These are phyloP conservation scores for Scopus umbretta DNA, from an alignment of 2,113 vertebrate genomes.

Conservation along the genomic window DNA sequence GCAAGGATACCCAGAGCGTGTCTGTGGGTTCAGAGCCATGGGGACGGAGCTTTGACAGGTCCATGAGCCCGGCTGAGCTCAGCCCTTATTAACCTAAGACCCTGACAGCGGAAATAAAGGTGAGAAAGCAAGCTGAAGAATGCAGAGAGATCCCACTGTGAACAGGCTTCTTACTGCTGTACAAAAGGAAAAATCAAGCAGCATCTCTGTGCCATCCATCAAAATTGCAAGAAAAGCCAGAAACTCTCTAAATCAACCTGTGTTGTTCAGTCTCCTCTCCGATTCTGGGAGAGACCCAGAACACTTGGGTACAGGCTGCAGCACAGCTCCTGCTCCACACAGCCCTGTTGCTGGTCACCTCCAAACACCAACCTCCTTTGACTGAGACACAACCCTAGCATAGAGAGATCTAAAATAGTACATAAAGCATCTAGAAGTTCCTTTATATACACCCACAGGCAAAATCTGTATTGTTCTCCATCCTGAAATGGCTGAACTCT, in stretches of 20 bases:
- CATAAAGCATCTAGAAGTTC: not conserved
- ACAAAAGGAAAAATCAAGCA: not conserved
- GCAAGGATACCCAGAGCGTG: not conserved
- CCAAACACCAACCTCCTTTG: not conserved
- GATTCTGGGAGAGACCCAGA: not conserved
- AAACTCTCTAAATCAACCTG: not conserved
- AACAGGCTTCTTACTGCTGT: not conserved
- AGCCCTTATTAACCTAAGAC: not conserved
- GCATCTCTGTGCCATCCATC: not conserved
- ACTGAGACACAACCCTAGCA: not conserved
- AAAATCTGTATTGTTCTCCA: not conserved
- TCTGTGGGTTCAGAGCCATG: not conserved
- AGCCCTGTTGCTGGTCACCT: not conserved
- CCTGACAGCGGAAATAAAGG: not conserved
- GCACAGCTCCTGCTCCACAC: not conserved
- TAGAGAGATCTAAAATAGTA: not conserved
- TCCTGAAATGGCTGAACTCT: not conserved
- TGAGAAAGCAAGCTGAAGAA: not conserved
- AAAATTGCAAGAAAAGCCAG: not conserved
- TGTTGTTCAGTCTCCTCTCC: not conserved
- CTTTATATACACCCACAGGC: not conserved
- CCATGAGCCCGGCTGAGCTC: not conserved
- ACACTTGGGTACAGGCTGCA: not conserved
- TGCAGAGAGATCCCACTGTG: too few species aligned
- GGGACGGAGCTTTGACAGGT: accelerated